Evolutionary conservation across 2,113 vertebrate genomes (phyloP).

Genomic region (Chaenocephalus aceratus): DNA sequence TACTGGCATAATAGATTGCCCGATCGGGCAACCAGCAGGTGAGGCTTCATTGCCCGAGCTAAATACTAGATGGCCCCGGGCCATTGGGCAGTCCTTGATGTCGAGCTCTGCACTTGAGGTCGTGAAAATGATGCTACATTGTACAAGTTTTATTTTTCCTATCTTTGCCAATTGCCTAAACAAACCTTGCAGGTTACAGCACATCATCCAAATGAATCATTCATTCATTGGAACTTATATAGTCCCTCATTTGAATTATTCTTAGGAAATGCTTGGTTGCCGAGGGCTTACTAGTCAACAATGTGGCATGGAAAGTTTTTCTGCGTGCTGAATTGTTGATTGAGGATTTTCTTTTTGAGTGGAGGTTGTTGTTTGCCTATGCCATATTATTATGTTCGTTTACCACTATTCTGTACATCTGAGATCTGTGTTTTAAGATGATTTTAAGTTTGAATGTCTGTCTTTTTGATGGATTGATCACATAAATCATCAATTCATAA

Average conservation of each 20-base stretch:
- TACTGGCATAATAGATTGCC: no score
- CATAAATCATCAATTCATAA: no score
- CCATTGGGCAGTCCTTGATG: no score
- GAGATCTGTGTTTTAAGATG: background rate
- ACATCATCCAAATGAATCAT: background rate
- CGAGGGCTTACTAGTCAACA: background rate
- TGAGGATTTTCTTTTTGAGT: background rate
- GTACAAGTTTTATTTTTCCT: background rate
- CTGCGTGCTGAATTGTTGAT: background rate
- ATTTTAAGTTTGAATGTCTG: background rate
- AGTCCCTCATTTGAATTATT: background rate
- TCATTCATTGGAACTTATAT: background rate
- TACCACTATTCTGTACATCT: background rate
- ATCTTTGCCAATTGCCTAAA: background rate
- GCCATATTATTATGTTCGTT: background rate
- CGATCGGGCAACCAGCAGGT: no score
- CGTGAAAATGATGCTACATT: background rate
- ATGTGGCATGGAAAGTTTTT: slow-evolving; percentile 2
- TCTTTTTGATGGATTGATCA: no score
- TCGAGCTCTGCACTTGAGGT: background rate
- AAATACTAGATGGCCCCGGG: no score
- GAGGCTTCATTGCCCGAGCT: no score
- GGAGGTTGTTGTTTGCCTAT: slow-evolving; percentile 1
- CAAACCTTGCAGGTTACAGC: background rate
- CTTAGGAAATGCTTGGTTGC: background rate